Evolutionary conservation across 2,888 invertebrate genomes (phyloP).

Genomic region (Pedicia rivosa): DNA sequence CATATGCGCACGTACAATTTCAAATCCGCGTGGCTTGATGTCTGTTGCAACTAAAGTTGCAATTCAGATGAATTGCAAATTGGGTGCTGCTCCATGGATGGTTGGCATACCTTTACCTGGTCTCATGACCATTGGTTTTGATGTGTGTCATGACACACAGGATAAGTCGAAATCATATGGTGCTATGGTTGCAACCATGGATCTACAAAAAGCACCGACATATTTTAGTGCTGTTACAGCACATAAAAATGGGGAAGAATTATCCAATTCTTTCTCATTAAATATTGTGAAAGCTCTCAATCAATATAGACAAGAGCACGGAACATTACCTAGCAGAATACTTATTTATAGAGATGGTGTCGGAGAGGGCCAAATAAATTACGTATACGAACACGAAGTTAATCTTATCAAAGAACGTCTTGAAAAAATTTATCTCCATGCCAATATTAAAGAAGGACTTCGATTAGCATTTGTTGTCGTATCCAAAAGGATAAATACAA

Average conservation of each 20-base stretch:
- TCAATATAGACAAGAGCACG: constrained; percentile 20
- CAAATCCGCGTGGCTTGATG: constrained; percentile 37
- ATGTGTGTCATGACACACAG: constrained; percentile 73
- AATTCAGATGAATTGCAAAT: constrained; percentile 84
- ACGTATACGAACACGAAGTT: constrained; percentile 64
- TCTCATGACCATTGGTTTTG: constrained; percentile 75
- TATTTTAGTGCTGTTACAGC: constrained; percentile 60
- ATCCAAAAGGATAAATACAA: constrained; percentile 73
- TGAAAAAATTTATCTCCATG: constrained; percentile 34
- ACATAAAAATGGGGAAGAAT: constrained; percentile 59
- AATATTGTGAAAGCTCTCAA: constrained; percentile 34
- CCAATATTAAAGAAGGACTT: constrained; percentile 24
- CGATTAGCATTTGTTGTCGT: constrained; percentile 68
- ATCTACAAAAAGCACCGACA: constrained; percentile 37
- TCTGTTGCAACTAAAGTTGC: constrained; percentile 84
- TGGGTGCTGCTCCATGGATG: constrained; percentile 83
- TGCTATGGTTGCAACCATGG: constrained; percentile 62
- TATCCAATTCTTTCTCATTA: constrained; percentile 51
- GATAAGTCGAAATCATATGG: constrained; percentile 49
- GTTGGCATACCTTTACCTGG: constrained; percentile 46
- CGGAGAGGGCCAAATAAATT: constrained; percentile 76
- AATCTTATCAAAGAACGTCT: constrained; percentile 37
- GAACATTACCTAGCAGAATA: constrained; percentile 49
- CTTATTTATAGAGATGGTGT: constrained; percentile 86
- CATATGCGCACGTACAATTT: constrained; percentile 24